Conservation (phyloP, 2,113 vertebrate genomes). For the Caranx melampygus region DNA sequence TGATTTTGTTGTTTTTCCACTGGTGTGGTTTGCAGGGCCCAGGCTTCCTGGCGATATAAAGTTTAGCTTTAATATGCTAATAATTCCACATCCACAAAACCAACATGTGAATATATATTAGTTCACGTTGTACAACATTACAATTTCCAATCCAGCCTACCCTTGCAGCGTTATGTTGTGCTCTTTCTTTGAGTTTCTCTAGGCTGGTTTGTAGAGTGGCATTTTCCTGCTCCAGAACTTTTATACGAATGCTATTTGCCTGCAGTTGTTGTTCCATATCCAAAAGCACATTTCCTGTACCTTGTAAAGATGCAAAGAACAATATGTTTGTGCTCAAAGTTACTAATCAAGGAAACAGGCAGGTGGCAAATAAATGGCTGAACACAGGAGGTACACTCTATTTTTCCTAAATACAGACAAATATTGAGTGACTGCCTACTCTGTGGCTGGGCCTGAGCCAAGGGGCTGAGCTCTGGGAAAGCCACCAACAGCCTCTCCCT, state of each 20-base stretch:
- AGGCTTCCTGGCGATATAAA: slow-evolving; percentile 52
- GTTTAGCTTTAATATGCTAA: neutral
- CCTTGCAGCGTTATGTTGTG: slow-evolving; percentile 71
- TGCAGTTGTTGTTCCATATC: slow-evolving; percentile 93
- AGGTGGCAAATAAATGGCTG: neutral
- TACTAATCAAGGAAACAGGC: neutral
- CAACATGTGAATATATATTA: neutral
- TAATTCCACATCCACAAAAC: slow-evolving; percentile 1
- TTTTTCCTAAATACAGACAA: neutral
- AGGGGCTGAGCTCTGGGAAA: slow-evolving; percentile 89
- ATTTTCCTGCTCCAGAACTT: slow-evolving; percentile 90
- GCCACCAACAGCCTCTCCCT: slow-evolving; percentile 89
- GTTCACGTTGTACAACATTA: neutral
- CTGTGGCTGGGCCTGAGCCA: slow-evolving; percentile 78
- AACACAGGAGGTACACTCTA: neutral
- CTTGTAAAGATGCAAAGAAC: slow-evolving; percentile 72
- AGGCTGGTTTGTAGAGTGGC: slow-evolving; percentile 78
- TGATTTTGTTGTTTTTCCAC: slow-evolving; percentile 2
- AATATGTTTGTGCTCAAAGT: slow-evolving; percentile 1
- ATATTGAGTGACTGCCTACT: slow-evolving; percentile 79
- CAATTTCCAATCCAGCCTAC: slow-evolving; percentile 67
- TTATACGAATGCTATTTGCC: slow-evolving; percentile 89
- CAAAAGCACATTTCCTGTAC: slow-evolving; percentile 83
- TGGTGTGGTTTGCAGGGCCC: slow-evolving; percentile 6
- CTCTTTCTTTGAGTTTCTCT: slow-evolving; percentile 81